These are phyloP conservation scores for Equus quagga DNA, from an alignment of 2,113 vertebrate genomes.

Conservation along the genomic window DNA sequence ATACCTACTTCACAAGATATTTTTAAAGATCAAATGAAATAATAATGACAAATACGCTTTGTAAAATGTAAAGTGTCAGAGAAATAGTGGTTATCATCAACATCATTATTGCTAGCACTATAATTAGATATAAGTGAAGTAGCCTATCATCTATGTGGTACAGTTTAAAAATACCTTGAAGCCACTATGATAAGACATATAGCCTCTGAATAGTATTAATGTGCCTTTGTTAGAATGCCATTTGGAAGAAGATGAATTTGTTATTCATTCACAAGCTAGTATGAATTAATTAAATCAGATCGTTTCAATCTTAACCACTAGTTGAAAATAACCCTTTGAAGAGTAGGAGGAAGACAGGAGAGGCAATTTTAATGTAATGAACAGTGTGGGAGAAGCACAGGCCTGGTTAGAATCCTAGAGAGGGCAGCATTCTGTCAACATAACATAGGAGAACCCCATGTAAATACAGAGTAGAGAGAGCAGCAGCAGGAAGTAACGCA, in stretches of 20 bases:
- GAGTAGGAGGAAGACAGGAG: background rate
- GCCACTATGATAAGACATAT: background rate
- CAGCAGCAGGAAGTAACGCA: background rate
- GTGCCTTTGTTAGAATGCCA: background rate
- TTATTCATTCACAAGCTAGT: slow-evolving; percentile 17
- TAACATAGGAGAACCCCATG: background rate
- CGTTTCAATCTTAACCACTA: background rate
- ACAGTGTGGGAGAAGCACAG: rapidly evolving
- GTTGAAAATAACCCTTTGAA: background rate
- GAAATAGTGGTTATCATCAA: slow-evolving; percentile 52
- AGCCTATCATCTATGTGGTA: background rate
- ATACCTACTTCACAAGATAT: background rate
- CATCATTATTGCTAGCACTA: background rate
- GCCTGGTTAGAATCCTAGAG: background rate
- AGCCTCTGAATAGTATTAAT: background rate
- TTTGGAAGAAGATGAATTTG: slow-evolving; percentile 4
- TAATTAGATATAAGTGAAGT: slow-evolving; percentile 29
- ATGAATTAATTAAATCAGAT: slow-evolving; percentile 41
- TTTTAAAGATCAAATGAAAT: slow-evolving; percentile 56
- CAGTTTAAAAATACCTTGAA: background rate
- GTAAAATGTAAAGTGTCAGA: slow-evolving; percentile 18
- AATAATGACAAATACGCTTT: slow-evolving; percentile 12
- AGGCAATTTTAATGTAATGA: background rate
- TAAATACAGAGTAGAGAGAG: background rate
- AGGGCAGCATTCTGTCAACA: background rate